A percentile compares a stretch with the other conserved stretches of the same genome.
phyloP scores from a whole-genome alignment of 2,797 vertebrate species.

The Phrynocephalus forsythii region DNA sequence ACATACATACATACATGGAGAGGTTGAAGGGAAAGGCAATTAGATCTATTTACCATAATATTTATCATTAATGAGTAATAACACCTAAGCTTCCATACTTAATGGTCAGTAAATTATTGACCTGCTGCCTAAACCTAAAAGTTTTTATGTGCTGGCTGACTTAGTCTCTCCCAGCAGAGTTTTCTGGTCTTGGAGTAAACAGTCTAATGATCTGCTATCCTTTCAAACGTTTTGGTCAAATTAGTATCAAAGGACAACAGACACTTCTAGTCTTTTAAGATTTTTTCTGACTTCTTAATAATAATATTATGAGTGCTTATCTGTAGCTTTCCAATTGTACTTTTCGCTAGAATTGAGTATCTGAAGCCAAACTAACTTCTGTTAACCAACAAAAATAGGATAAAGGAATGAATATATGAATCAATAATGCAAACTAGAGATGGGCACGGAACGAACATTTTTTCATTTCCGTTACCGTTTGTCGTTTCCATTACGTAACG shows the following conservation, averaged over 20 bases:
- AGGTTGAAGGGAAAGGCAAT: too few species aligned
- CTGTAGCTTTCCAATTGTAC: not conserved
- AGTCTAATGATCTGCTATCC: not conserved
- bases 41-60: too few species aligned
- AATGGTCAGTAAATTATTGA: too few species aligned
- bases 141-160: too few species aligned
- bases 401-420: not conserved
- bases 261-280: not conserved
- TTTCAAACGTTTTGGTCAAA: not conserved
- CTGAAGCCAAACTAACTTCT: not conserved
- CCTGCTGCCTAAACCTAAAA: too few species aligned
- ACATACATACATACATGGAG: too few species aligned
- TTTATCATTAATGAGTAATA: too few species aligned
- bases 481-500: too few species aligned
- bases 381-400: not conserved
- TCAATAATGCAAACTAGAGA: slow-evolving; percentile 31
- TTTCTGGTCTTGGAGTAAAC: not conserved
- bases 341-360: not conserved
- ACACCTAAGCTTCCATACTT: too few species aligned
- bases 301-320: not conserved
- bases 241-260: not conserved
- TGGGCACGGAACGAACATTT: too few species aligned
- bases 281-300: not conserved
- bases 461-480: too few species aligned
- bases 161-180: too few species aligned